Evolutionary conservation across 1,140 invertebrate genomes (phyloP).

Genomic region (Bombus haemorrhoidalis): DNA sequence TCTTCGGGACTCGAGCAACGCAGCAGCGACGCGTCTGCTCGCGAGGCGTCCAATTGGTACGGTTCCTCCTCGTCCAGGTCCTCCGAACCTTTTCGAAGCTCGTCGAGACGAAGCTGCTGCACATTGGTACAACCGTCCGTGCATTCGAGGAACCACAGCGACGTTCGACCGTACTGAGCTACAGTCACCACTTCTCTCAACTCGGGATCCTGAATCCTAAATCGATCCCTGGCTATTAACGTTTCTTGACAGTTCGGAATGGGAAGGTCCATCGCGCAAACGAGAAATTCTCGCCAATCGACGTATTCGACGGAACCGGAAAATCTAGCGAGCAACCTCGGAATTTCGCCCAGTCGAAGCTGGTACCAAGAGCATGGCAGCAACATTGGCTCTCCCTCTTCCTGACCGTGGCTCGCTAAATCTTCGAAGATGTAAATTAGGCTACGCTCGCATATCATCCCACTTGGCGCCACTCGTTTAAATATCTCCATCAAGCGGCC

Average conservation of each 20-base stretch:
- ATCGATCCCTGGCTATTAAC: constrained; percentile 78
- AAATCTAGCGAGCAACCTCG: constrained; percentile 78
- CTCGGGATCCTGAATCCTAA: constrained; percentile 79
- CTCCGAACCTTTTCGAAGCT: neutral
- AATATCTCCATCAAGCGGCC: constrained; percentile 81
- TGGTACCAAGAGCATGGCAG: constrained; percentile 83
- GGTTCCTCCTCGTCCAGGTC: neutral
- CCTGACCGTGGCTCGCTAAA: constrained; percentile 79
- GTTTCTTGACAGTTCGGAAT: constrained; percentile 83
- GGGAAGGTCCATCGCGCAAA: constrained; percentile 83
- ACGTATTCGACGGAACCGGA: constrained; percentile 82
- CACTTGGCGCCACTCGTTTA: constrained; percentile 82
- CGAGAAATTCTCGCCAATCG: constrained; percentile 86
- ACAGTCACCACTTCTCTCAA: constrained; percentile 77
- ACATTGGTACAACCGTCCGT: neutral
- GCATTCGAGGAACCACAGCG: constrained; percentile 83
- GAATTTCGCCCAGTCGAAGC: constrained; percentile 80
- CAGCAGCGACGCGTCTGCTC: too few relatives aligned
- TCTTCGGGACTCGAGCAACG: neutral
- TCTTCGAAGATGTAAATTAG: constrained; percentile 85
- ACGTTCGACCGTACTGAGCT: constrained; percentile 75
- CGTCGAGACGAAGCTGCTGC: constrained; percentile 8
- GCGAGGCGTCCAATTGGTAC: neutral
- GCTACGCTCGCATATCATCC: constrained; percentile 80
- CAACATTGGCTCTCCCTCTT: constrained; percentile 78